Evolutionary conservation across 2,113 vertebrate species (phyloP), one percentile per base, ranked within the genome.

Genomic region (Xenotilapia flavipinnis): DNA sequence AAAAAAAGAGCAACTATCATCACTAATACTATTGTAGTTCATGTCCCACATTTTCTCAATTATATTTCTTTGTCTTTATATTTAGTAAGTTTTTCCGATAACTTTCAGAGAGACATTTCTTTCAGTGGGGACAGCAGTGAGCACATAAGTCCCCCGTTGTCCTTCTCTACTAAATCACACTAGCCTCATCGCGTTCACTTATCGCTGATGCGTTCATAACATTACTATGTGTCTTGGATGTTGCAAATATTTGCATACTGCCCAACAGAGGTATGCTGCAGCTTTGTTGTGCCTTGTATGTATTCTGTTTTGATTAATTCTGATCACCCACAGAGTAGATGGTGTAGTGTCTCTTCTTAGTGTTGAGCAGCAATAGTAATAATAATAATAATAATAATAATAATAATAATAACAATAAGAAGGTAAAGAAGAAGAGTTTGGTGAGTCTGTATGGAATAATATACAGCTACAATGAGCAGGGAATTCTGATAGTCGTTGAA

Each of bases 401-500:
- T 5, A 65, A 62, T 3, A 33, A 62, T 0, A 33, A 62, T n/a
- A 62, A 70, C 3, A 70, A 21, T 12, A 38, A 65, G 19, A 65
- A 38, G 19, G 31, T 38, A 38, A 2, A 65, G 33, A 65, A 38
- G 33, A 38, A 21, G 33, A 65, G 17, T 65, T 38, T 38, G 33
- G 60, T 65, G 60, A 21, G 40, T 73, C 40, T 73, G 9, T 53
- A 54, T 62, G 36, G 31, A 82, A 87, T 84, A 84, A 83, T 70
- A 58, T 77, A 6, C 58, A 19, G 31, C 47, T 62, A 79, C 88
- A 89, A 88, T 84, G 77, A 80, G 75, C 21, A 85, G 54, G 40
- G 65, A 83, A 86, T 89, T 89, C 33, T 49, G 77, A 58, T 80
- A 84, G 80, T 87, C 49, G 31, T 85, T 12, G 77, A 86, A 83